Conservation (phyloP, 2,113 vertebrate species). For the Murina feae region DNA sequence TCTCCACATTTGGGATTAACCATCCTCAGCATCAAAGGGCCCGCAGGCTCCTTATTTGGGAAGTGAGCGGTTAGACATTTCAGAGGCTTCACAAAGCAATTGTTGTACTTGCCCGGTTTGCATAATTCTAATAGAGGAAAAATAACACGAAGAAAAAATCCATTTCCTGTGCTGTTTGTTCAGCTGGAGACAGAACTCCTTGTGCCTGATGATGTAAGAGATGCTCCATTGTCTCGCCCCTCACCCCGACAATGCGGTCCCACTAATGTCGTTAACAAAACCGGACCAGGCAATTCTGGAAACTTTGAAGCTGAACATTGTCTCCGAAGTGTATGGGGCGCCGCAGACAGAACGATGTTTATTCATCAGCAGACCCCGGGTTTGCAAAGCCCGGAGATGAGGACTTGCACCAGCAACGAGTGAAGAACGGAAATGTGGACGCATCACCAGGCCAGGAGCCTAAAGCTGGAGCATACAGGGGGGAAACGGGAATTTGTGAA, state of each 20-base stretch:
- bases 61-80: conserved; percentile 86
- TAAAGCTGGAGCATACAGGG: not conserved
- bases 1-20: conserved; percentile 84
- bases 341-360: conserved; percentile 26
- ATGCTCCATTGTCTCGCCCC: conserved; percentile 54
- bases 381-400: not conserved
- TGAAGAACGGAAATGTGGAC: not conserved
- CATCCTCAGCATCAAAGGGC: conserved; percentile 89
- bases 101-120: conserved; percentile 83
- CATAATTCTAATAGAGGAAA: conserved; percentile 81
- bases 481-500: not conserved
- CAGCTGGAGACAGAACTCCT: conserved; percentile 83
- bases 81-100: conserved; percentile 82
- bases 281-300: conserved; percentile 26
- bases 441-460: not conserved
- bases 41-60: conserved; percentile 84
- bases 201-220: conserved; percentile 56
- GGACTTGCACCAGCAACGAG: not conserved
- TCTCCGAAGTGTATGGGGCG: conserved; percentile 33
- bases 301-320: conserved; percentile 53
- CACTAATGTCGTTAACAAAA: conserved; percentile 59
- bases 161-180: conserved; percentile 85
- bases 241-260: conserved; percentile 48
- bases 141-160: conserved; percentile 74
- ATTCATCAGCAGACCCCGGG: conserved; percentile 14